Evolutionary conservation across 2,888 invertebrate species (phyloP).

Genomic region (Cryptus viduatorius): DNA sequence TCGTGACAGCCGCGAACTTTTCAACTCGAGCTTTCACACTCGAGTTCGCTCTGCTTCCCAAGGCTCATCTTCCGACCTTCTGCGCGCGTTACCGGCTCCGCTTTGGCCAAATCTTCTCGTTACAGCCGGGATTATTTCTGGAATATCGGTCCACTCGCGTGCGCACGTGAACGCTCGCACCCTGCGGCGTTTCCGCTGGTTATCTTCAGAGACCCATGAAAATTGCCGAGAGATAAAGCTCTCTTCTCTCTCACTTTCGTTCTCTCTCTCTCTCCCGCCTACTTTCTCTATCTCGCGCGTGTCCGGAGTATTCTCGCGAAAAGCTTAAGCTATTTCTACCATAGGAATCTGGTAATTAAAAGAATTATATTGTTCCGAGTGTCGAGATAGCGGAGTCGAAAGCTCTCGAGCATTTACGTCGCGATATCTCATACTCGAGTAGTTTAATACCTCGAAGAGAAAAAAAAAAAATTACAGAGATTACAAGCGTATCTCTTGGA

Average conservation of each 20-base stretch:
- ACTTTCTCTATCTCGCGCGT: conserved; percentile 10
- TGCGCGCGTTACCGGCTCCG: conserved; percentile 27
- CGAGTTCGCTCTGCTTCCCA: neutral
- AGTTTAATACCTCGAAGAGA: neutral
- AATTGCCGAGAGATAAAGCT: conserved; percentile 59
- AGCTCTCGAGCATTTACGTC: neutral
- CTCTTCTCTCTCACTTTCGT: conserved; percentile 45
- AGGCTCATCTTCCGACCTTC: conserved; percentile 42
- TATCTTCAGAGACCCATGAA: conserved; percentile 65
- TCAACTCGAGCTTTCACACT: conserved; percentile 1
- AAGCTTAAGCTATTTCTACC: conserved; percentile 56
- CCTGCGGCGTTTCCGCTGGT: conserved; percentile 42
- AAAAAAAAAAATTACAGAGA: neutral
- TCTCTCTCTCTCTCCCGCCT: neutral
- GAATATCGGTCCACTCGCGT: conserved; percentile 62
- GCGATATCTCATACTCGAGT: conserved; percentile 23
- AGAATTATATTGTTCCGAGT: conserved; percentile 56
- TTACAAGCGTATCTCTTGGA: neutral
- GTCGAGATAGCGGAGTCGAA: conserved; percentile 1
- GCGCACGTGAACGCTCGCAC: conserved; percentile 55
- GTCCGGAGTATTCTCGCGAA: conserved; percentile 40
- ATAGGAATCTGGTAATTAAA: conserved; percentile 62
- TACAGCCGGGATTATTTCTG: conserved; percentile 67
- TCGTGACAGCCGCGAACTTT: conserved; percentile 27
- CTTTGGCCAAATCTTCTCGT: conserved; percentile 66